Evolutionary conservation across 1,140 invertebrate species (phyloP).

Genomic region (Drosophila grimshawi): DNA sequence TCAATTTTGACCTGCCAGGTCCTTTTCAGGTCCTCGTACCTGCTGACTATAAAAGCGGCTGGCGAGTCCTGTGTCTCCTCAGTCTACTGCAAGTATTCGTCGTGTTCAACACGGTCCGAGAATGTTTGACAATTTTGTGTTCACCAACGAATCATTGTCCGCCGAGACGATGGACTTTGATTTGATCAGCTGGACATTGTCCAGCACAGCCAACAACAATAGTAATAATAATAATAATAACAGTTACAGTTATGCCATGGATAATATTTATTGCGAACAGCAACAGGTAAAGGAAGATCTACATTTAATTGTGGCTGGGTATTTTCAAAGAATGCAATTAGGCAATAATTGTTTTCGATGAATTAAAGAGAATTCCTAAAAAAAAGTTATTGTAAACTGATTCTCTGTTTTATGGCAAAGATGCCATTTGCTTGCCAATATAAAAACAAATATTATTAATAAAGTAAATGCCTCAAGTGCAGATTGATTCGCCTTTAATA

Average conservation of each 20-base stretch:
- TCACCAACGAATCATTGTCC: slow-evolving; percentile 68
- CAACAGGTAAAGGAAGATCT: slow-evolving; percentile 40
- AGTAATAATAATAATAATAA: background rate
- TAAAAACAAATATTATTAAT: no score
- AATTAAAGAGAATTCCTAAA: no score
- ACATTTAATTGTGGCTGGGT: no score
- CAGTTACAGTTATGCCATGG: slow-evolving; percentile 25
- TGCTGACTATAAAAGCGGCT: slow-evolving; percentile 62
- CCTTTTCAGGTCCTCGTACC: slow-evolving; percentile 22
- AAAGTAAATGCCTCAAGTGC: no score
- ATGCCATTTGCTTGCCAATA: no score
- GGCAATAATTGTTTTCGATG: no score
- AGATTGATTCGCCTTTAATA: no score
- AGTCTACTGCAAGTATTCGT: slow-evolving; percentile 70
- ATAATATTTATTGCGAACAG: slow-evolving; percentile 54
- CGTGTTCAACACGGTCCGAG: slow-evolving; percentile 71
- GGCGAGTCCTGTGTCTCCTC: slow-evolving; percentile 9
- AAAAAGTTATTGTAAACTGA: no score
- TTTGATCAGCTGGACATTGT: slow-evolving; percentile 63
- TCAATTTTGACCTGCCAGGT: slow-evolving; percentile 24
- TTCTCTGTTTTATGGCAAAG: no score
- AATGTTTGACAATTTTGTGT: slow-evolving; percentile 74
- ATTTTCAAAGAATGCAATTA: no score
- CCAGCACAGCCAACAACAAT: slow-evolving; percentile 13
- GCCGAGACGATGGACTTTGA: slow-evolving; percentile 76